A percentile compares a stretch with the other conserved stretches of the same genome.
Conservation (phyloP, 1,140 invertebrate genomes). For the Drosophila lowei region DNA sequence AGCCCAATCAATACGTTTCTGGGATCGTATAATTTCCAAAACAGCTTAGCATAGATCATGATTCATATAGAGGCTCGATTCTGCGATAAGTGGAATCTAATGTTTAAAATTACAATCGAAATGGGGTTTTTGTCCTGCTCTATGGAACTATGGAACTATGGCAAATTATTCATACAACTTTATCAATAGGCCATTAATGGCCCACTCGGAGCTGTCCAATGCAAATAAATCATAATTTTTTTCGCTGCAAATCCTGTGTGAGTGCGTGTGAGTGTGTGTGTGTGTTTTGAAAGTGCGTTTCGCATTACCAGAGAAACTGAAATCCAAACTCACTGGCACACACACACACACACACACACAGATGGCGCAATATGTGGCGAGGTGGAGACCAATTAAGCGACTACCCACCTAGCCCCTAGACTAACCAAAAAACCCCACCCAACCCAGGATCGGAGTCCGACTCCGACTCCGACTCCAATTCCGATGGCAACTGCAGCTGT, state of each 20-base stretch:
- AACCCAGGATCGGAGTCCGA: not conserved
- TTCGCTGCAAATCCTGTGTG: not conserved
- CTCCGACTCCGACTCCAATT: no score
- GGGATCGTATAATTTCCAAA: no score
- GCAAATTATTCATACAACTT: constrained; percentile 43
- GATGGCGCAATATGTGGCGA: constrained; percentile 56
- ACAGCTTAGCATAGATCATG: no score
- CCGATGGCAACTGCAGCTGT: constrained; percentile 33
- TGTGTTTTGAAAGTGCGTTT: constrained; percentile 68
- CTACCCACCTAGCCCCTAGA: constrained; percentile 40
- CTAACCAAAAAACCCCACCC: constrained; percentile 29
- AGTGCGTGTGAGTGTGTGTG: constrained; percentile 1
- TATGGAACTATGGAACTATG: constrained; percentile 16
- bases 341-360: constrained; percentile 30
- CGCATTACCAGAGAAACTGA: constrained; percentile 57
- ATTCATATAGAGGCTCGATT: not conserved
- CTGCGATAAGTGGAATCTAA: constrained; percentile 4
- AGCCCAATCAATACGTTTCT: no score
- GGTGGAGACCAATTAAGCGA: constrained; percentile 70
- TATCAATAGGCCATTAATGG: constrained; percentile 44
- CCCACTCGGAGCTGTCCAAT: constrained; percentile 30
- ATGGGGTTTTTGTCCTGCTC: constrained; percentile 9
- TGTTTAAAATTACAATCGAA: constrained; percentile 12
- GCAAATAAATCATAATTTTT: constrained; percentile 65
- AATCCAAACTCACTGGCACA: constrained; percentile 42